Conservation (phyloP, 2,888 invertebrate species). For the Petrophora chlorosata region DNA sequence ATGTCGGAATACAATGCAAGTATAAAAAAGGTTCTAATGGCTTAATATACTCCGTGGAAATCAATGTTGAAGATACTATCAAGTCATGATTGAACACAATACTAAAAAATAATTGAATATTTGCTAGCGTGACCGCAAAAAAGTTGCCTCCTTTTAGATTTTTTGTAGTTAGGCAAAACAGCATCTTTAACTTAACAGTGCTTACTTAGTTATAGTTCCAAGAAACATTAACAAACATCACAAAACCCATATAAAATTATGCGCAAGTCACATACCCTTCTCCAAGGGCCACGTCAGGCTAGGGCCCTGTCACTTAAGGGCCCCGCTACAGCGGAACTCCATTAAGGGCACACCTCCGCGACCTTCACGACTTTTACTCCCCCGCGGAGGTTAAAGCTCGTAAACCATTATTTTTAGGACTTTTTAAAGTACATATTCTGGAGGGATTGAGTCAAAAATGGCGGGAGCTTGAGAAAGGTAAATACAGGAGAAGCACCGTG, state of each 20-base stretch:
- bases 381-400: slow-evolving; percentile 42
- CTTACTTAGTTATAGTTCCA: too few species aligned
- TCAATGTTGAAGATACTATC: too few species aligned
- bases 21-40: too few species aligned
- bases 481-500: neutral
- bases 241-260: slow-evolving; percentile 15
- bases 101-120: too few species aligned
- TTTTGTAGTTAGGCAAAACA: too few species aligned
- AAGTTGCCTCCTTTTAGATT: too few species aligned
- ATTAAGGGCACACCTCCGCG: slow-evolving; percentile 62
- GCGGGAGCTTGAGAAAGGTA: neutral
- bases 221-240: slow-evolving; percentile 4
- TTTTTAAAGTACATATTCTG: slow-evolving; percentile 28
- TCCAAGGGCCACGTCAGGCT: slow-evolving; percentile 40
- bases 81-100: too few species aligned
- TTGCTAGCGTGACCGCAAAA: too few species aligned
- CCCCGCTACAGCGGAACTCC: slow-evolving; percentile 68
- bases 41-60: too few species aligned
- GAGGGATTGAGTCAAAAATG: neutral
- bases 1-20: too few species aligned
- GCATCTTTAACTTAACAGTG: too few species aligned
- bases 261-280: slow-evolving; percentile 20
- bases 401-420: slow-evolving; percentile 52
- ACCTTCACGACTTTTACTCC: slow-evolving; percentile 38
- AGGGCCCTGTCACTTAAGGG: slow-evolving; percentile 45